These are phyloP conservation scores for Whitmania pigra DNA, from an alignment of 1,140 invertebrate genomes.

Conservation along the genomic window DNA sequence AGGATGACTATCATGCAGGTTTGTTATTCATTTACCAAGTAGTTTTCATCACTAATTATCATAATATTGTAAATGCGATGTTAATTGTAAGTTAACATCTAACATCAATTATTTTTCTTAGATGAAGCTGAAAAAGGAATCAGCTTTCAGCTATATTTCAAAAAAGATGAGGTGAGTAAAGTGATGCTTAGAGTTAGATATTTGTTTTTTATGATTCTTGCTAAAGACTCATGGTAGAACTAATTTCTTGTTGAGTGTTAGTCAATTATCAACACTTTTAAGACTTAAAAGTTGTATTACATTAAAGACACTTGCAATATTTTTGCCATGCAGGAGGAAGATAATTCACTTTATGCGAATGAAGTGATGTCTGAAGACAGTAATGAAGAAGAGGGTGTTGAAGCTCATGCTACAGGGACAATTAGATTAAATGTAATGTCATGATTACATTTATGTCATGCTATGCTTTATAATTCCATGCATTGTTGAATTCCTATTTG, in stretches of 20 bases:
- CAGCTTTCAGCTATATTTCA: constrained; percentile 77
- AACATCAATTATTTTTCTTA: constrained; percentile 24
- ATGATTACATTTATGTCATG: neutral
- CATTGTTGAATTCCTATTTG: neutral
- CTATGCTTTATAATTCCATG: neutral
- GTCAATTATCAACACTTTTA: no score
- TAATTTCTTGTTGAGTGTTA: no score
- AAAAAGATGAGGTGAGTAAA: constrained; percentile 48
- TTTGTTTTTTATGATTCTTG: neutral
- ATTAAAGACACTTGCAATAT: neutral
- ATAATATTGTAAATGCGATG: neutral
- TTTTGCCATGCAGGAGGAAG: constrained; percentile 36
- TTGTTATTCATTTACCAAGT: neutral
- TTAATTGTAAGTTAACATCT: neutral
- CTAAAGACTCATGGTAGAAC: neutral
- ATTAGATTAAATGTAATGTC: constrained; percentile 31
- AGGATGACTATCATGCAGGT: constrained; percentile 48
- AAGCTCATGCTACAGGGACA: constrained; percentile 35
- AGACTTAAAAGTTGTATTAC: no score
- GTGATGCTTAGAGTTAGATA: no score
- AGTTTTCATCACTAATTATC: neutral
- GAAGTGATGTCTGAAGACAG: constrained; percentile 59
- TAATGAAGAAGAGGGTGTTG: constrained; percentile 62
- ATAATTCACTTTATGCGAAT: constrained; percentile 56
- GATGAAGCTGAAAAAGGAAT: constrained; percentile 93